Conservation (phyloP, 2,797 vertebrate genomes). For the Liasis olivaceus region DNA sequence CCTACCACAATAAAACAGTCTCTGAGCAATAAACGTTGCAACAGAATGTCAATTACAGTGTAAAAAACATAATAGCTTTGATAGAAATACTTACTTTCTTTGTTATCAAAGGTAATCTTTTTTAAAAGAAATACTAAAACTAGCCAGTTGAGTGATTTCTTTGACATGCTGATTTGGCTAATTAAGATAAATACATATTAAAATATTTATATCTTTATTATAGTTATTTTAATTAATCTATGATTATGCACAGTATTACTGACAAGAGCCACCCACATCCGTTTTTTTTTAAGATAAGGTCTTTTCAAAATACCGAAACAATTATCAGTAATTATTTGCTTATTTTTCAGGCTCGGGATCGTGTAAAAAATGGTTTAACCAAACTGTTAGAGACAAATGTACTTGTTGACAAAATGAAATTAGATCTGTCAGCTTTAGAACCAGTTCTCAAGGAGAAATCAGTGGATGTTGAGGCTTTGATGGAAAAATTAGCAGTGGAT, state of each 20-base stretch:
- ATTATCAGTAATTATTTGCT: conserved; percentile 8
- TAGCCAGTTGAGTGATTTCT: background rate
- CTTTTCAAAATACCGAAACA: background rate
- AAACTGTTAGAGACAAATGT: conserved; percentile 85
- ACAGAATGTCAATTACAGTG: background rate
- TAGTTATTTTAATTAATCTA: background rate
- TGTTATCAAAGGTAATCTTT: background rate
- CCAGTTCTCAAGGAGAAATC: conserved; percentile 84
- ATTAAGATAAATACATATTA: background rate
- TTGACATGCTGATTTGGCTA: background rate
- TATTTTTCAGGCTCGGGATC: conserved; percentile 78
- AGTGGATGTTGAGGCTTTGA: conserved; percentile 79
- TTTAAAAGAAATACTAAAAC: background rate
- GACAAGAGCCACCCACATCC: background rate
- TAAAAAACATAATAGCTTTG: background rate
- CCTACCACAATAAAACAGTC: background rate
- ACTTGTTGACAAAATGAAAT: conserved; percentile 86
- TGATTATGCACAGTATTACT: background rate
- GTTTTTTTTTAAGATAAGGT: background rate
- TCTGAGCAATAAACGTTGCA: background rate
- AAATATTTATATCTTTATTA: background rate
- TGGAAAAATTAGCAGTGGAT: conserved; percentile 82
- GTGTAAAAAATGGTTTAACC: conserved; percentile 84
- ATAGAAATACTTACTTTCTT: background rate
- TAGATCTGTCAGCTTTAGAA: conserved; percentile 84